Evolutionary conservation across 23 tunicate genomes (phyloP).

Genomic region (Halocynthia roretzi): DNA sequence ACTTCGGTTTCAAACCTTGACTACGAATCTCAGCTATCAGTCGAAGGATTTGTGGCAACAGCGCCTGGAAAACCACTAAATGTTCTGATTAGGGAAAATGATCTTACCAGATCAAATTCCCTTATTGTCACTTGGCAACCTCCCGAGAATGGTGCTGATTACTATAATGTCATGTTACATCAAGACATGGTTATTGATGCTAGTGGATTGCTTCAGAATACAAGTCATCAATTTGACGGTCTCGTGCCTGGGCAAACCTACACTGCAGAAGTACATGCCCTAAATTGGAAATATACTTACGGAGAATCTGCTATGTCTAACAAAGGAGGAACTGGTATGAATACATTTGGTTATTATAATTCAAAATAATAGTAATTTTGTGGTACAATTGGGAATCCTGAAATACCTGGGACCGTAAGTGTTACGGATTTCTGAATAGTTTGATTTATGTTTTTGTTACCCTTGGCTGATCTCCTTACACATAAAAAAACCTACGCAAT

Average conservation of each 20-base stretch:
- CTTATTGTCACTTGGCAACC: constrained; percentile 12
- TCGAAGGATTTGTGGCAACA: background rate
- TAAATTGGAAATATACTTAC: background rate
- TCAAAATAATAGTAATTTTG: background rate
- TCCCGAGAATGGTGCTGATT: background rate
- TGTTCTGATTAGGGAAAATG: background rate
- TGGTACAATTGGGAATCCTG: background rate
- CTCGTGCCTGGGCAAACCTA: constrained; percentile 25
- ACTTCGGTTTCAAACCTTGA: background rate
- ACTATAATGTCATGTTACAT: background rate
- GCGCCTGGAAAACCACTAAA: constrained; percentile 4
- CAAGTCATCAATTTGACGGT: background rate
- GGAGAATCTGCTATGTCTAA: background rate
- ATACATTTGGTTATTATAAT: background rate
- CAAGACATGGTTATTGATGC: background rate
- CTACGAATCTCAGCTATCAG: background rate
- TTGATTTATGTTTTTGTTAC: too few relatives aligned
- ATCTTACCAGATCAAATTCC: background rate
- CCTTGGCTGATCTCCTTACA: too few relatives aligned
- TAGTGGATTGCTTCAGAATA: background rate
- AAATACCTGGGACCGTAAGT: too few relatives aligned
- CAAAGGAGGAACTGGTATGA: background rate
- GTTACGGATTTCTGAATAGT: too few relatives aligned
- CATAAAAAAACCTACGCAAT: too few relatives aligned
- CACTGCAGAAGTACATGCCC: constrained; percentile 19